Evolutionary conservation across 2,797 vertebrate genomes (phyloP), one percentile per base, ranked within the genome.

Genomic region (Typhlichthys subterraneus): DNA sequence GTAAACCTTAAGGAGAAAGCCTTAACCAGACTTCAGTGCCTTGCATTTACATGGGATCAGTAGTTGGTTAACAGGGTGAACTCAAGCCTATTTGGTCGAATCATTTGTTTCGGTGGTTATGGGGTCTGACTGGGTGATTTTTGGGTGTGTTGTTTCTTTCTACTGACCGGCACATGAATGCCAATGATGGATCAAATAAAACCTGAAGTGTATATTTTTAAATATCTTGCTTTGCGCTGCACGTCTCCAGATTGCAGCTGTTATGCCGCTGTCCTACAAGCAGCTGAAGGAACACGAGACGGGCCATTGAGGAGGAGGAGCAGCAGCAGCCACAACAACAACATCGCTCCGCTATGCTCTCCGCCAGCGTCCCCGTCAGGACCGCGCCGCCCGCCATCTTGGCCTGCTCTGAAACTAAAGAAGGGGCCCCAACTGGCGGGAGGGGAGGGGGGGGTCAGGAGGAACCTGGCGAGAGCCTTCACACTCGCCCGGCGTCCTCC

Each of bases 191-290:
- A 23, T 23, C 23, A 23, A 23, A 23, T 23, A 23, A 23, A 23
- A 23, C 23, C 23, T 45, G 3, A 51, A 59, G 33, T 66, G 38
- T 33, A 73, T n/a, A 29, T 14, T 5, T 52, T 23, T 23, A 23
- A 23, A 23, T 23, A 2, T 3, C 3, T 65, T 0, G 51, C 9
- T n/a, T 59, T 69, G 59, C 77, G 42, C 80, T 59, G 49, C 52
- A 63, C n/a, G 13, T 52, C 57, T 45, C 15, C 83, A 94, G 92
- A 82, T 78, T 0, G 65, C 87, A 38, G 72, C 84, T 5, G 88
- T 94, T 72, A 89, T 84, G 53, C 87, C 89, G 50, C 75, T 94
- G 10, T 93, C 93, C 76, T 93, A 92, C 66, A 93, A 90, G 81
- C 78, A 91, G 66, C 84, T 93, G 70, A 91, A 60, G 54, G 90